Percentiles rank a stretch among this genome's conserved stretches.
phyloP scores from a whole-genome alignment of 2,113 vertebrate genomes.

The Drymodes brunneopygia region DNA sequence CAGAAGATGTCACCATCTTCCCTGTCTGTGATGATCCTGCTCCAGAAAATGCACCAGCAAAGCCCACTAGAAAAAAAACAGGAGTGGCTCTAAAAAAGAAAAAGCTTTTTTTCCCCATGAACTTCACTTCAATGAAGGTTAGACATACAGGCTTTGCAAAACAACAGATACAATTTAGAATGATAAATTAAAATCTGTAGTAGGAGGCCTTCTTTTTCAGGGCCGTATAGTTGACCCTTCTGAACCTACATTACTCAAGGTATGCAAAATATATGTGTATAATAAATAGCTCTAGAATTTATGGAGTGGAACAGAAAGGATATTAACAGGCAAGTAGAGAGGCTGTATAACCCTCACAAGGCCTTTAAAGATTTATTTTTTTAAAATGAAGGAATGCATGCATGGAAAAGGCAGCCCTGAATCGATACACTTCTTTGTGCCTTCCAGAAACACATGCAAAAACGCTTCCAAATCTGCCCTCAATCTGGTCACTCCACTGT shows the following conservation, averaged over 20 bases:
- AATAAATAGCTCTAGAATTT: slow-evolving; percentile 69
- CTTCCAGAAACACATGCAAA: slow-evolving; percentile 26
- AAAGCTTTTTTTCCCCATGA: slow-evolving; percentile 22
- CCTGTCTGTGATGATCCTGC: neutral
- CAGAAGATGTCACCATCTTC: slow-evolving; percentile 32
- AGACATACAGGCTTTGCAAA: slow-evolving; percentile 42
- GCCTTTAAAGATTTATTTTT: slow-evolving; percentile 68
- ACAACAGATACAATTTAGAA: slow-evolving; percentile 40
- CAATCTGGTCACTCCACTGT: slow-evolving; percentile 25
- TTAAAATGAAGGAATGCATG: slow-evolving; percentile 57
- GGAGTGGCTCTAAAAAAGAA: slow-evolving; percentile 19
- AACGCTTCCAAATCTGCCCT: slow-evolving; percentile 23
- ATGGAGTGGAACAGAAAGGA: slow-evolving; percentile 69
- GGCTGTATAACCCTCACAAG: slow-evolving; percentile 65
- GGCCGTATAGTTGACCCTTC: slow-evolving; percentile 59
- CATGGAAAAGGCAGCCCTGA: slow-evolving; percentile 45
- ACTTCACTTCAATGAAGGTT: slow-evolving; percentile 49
- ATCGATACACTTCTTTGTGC: slow-evolving; percentile 44
- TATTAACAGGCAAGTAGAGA: slow-evolving; percentile 68
- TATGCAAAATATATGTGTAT: slow-evolving; percentile 70
- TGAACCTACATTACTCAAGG: slow-evolving; percentile 65
- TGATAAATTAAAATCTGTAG: slow-evolving; percentile 55
- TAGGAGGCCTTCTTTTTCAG: slow-evolving; percentile 58
- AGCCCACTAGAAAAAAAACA: neutral
- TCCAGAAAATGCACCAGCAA: slow-evolving; percentile 15